These are phyloP conservation scores for Danio tinwini DNA, from an alignment of 2,797 vertebrate species.

Conservation along the genomic window DNA sequence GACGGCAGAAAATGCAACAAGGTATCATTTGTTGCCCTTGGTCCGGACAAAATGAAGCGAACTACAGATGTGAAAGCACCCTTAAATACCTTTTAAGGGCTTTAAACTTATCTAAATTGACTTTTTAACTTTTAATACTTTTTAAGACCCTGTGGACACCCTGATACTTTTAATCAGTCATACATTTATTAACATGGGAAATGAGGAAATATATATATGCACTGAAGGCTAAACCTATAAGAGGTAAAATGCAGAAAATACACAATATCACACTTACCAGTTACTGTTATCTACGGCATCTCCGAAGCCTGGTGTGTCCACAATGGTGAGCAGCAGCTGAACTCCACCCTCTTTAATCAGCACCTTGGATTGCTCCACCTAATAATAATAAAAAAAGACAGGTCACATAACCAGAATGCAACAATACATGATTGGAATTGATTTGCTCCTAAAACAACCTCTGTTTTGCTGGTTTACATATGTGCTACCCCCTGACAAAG, in stretches of 20 bases:
- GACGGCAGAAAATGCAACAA: too few species aligned
- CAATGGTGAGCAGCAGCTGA: constrained; percentile 93
- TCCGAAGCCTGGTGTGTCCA: constrained; percentile 95
- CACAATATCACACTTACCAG: constrained; percentile 79
- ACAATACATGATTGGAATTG: not conserved
- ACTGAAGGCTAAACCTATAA: not conserved
- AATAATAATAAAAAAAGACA: not conserved
- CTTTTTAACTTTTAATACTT: too few species aligned
- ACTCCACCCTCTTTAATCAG: constrained; percentile 95
- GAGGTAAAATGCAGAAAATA: not conserved
- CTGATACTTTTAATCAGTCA: too few species aligned
- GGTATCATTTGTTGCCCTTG: too few species aligned
- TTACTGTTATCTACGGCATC: constrained; percentile 97
- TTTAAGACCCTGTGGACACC: too few species aligned
- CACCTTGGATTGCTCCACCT: constrained; percentile 87
- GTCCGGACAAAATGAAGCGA: too few species aligned
- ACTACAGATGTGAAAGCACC: too few species aligned
- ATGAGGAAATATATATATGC: not conserved
- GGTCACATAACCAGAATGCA: not conserved
- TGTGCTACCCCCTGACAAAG: too few species aligned
- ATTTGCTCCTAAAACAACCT: too few species aligned
- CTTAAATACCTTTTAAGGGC: too few species aligned
- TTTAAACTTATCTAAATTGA: too few species aligned
- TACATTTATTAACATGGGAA: not conserved
- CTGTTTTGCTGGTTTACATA: too few species aligned